These are phyloP conservation scores for Lampris megalopsis DNA, from an alignment of 2,113 vertebrate genomes.

Conservation along the genomic window DNA sequence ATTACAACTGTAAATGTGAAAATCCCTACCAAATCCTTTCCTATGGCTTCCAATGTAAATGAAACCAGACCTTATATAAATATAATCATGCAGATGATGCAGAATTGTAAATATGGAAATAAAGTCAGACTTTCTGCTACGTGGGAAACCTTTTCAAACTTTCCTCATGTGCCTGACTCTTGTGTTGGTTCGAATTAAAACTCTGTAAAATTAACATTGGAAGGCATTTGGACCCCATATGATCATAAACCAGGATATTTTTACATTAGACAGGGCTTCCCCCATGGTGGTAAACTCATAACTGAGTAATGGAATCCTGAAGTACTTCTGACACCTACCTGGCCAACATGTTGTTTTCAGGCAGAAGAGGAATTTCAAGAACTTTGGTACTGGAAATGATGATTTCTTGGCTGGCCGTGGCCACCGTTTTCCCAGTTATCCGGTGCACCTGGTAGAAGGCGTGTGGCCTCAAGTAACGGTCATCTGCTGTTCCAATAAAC, in stretches of 20 bases:
- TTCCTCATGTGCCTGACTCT: constrained; percentile 45
- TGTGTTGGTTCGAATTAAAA: constrained; percentile 62
- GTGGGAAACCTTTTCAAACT: constrained; percentile 50
- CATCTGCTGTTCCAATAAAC: constrained; percentile 99
- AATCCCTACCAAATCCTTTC: constrained; percentile 37
- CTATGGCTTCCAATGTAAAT: constrained; percentile 51
- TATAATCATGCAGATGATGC: constrained; percentile 25
- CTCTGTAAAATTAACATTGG: constrained; percentile 55
- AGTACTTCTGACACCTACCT: constrained; percentile 83
- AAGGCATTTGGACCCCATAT: constrained; percentile 52
- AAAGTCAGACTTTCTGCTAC: constrained; percentile 40
- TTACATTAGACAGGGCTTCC: constrained; percentile 39
- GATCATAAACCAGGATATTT: constrained; percentile 44
- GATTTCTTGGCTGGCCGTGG: constrained; percentile 97
- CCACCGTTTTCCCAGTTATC: constrained; percentile 98
- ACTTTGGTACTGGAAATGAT: constrained; percentile 95
- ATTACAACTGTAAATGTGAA: constrained; percentile 52
- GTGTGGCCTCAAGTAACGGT: constrained; percentile 95
- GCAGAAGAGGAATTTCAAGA: constrained; percentile 96
- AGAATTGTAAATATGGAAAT: constrained; percentile 55
- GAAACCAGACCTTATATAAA: constrained; percentile 53
- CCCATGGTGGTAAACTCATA: constrained; percentile 58
- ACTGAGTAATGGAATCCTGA: constrained; percentile 54
- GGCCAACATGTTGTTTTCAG: constrained; percentile 97
- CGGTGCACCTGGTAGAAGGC: constrained; percentile 99